Conservation (phyloP, 2,113 vertebrate genomes). For the Gymnobelideus leadbeateri region DNA sequence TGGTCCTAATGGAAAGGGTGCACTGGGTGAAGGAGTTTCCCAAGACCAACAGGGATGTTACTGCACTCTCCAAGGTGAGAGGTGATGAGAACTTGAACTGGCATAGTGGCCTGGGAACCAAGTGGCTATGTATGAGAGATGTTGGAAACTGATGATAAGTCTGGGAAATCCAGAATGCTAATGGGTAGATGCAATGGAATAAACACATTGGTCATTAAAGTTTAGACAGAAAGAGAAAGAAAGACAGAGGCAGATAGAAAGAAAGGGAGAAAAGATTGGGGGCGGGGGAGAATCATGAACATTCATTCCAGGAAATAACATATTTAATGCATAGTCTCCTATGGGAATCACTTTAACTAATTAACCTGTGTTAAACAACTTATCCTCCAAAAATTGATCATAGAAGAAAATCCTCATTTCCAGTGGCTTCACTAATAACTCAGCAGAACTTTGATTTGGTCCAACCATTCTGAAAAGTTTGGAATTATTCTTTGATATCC, state of each 20-base stretch:
- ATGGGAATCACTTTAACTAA: background rate
- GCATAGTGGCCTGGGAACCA: background rate
- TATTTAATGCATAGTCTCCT: background rate
- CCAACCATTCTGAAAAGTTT: background rate
- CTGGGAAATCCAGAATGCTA: background rate
- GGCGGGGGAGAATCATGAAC: background rate
- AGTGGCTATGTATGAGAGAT: background rate
- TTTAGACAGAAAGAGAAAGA: background rate
- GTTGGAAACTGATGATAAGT: background rate
- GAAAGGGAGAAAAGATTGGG: background rate
- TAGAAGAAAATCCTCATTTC: too few relatives aligned
- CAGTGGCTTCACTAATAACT: background rate
- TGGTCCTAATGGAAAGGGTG: too few relatives aligned
- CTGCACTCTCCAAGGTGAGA: background rate
- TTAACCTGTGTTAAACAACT: background rate
- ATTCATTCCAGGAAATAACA: background rate
- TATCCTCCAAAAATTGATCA: too few relatives aligned
- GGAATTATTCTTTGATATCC: background rate
- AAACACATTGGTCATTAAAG: background rate
- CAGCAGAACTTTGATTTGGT: background rate
- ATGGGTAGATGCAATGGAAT: background rate
- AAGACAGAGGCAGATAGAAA: background rate
- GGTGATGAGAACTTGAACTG: background rate
- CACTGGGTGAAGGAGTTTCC: too few relatives aligned
- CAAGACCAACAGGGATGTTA: background rate